Evolutionary conservation across 2,797 vertebrate species (phyloP).

Genomic region (Sebastes miniatus): DNA sequence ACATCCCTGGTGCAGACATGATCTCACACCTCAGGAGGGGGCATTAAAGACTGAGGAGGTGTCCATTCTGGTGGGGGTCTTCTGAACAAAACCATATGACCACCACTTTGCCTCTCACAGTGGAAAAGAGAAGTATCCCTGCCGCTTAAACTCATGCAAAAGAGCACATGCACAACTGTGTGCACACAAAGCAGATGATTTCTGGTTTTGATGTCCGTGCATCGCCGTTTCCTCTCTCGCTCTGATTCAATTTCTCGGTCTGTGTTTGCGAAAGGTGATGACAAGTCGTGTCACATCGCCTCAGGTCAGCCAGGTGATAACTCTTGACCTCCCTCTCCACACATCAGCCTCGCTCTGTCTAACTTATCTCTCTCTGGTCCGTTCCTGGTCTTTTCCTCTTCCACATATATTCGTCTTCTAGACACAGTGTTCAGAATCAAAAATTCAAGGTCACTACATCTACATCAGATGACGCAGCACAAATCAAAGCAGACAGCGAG

Average conservation of each 20-base stretch:
- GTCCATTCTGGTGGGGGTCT: constrained; percentile 64
- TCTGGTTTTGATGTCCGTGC: constrained; percentile 7
- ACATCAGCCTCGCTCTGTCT: constrained; percentile 16
- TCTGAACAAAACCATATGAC: constrained; percentile 75
- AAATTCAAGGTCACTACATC: background rate
- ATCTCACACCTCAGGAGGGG: constrained; percentile 70
- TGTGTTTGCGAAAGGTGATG: constrained; percentile 38
- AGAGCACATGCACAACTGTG: constrained; percentile 2
- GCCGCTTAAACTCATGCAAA: constrained; percentile 16
- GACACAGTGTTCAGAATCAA: constrained; percentile 2
- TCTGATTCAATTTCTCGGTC: background rate
- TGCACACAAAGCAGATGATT: constrained; percentile 27
- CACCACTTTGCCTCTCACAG: constrained; percentile 39
- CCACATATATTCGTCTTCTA: background rate
- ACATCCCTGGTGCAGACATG: constrained; percentile 66
- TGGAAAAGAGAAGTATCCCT: constrained; percentile 24
- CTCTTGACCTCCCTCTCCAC: constrained; percentile 42
- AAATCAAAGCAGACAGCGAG: constrained; percentile 5
- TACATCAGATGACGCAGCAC: constrained; percentile 8
- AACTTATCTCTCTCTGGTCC: constrained; percentile 13
- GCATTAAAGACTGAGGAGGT: constrained; percentile 60
- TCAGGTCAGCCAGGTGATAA: constrained; percentile 54
- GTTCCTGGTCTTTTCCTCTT: background rate
- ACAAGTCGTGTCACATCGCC: constrained; percentile 31
- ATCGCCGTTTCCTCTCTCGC: background rate